These are phyloP conservation scores for Pygoscelis antarcticus DNA, from an alignment of 2,113 vertebrate species.

Conservation along the genomic window DNA sequence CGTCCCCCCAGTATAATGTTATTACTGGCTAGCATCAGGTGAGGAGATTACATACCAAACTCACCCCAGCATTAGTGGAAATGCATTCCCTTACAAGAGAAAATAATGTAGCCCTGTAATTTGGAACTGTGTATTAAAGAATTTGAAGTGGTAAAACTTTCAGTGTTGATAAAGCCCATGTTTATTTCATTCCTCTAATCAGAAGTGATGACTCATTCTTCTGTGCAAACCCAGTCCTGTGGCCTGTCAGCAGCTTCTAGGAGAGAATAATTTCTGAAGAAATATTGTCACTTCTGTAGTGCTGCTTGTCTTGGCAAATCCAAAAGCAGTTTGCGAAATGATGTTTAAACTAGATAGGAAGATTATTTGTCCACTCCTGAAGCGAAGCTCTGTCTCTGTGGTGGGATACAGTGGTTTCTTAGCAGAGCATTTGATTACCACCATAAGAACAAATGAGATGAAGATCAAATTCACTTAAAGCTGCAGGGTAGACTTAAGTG, in stretches of 20 bases:
- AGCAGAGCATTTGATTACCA: neutral
- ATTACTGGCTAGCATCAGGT: neutral
- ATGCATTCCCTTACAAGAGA: neutral
- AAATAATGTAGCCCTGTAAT: neutral
- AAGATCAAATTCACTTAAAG: neutral
- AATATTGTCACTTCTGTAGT: neutral
- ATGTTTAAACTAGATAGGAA: no score
- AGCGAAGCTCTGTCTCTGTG: neutral
- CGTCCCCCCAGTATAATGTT: no score
- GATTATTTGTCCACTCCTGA: neutral
- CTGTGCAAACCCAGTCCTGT: neutral
- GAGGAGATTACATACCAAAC: neutral
- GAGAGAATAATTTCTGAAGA: neutral
- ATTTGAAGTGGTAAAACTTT: neutral
- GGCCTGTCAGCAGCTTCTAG: neutral
- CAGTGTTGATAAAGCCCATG: neutral
- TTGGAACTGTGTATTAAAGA: neutral
- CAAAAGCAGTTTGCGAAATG: neutral
- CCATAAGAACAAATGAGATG: neutral
- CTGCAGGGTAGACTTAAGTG: neutral
- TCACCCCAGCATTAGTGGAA: neutral
- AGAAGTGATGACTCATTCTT: neutral
- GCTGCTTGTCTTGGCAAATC: accelerated
- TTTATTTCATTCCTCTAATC: neutral
- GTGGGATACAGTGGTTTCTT: neutral